Conservation (phyloP, 2,797 vertebrate genomes). For the Danio kyathit region DNA sequence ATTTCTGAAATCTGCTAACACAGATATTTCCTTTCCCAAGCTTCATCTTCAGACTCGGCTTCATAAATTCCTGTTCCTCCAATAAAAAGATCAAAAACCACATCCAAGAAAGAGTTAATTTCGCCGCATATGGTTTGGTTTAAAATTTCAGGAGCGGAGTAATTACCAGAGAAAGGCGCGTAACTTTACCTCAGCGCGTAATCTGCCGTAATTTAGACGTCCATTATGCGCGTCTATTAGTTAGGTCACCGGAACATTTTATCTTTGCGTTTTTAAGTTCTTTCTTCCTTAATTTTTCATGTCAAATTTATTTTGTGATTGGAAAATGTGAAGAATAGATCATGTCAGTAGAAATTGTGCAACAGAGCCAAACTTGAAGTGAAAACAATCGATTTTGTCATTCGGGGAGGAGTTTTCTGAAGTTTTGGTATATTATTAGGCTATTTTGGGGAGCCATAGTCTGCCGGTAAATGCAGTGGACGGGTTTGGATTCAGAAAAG, state of each 20-base stretch:
- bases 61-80: constrained; percentile 21
- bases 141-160: constrained; percentile 52
- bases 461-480: constrained; percentile 25
- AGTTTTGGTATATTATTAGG: constrained; percentile 25
- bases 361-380: not conserved
- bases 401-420: constrained; percentile 42
- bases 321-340: not conserved
- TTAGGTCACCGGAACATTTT: not conserved
- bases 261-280: not conserved
- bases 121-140: constrained; percentile 62
- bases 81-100: constrained; percentile 63
- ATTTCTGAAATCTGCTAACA: not conserved
- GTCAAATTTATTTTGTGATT: not conserved
- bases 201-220: constrained; percentile 35
- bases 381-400: constrained; percentile 33
- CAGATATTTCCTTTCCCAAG: not conserved
- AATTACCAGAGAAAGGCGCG: constrained; percentile 57
- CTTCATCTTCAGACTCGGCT: constrained; percentile 4
- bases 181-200: constrained; percentile 53
- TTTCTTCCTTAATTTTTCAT: not conserved
- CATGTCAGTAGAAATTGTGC: not conserved
- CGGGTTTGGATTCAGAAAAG: not conserved
- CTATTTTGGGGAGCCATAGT: constrained; percentile 13
- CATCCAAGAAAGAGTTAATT: constrained; percentile 56
- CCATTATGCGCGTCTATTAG: constrained; percentile 11